Percentiles rank a stretch among this genome's conserved stretches.
phyloP scores from a whole-genome alignment of 2,797 vertebrate genomes.

The Neomorphus geoffroyi region DNA sequence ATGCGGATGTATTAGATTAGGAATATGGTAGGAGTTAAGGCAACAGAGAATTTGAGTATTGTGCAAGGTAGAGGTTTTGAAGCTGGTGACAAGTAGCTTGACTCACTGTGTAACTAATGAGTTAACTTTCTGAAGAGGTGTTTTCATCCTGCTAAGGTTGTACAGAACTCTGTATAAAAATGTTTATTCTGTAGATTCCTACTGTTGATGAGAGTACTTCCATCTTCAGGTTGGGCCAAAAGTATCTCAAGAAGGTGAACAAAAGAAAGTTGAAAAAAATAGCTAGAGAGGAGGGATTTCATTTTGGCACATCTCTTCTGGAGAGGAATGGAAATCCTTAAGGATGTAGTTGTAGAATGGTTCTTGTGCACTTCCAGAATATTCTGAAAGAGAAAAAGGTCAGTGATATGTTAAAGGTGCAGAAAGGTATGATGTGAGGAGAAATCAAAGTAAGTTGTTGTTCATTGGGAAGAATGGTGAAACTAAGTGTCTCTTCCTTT shows the following conservation, averaged over 20 bases:
- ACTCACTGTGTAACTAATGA: not conserved
- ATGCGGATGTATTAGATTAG: not conserved
- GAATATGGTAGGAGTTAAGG: not conserved
- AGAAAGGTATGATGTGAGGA: not conserved
- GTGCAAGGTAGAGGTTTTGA: not conserved
- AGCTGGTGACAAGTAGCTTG: not conserved
- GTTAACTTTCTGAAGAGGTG: not conserved
- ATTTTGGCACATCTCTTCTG: not conserved
- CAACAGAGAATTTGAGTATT: not conserved
- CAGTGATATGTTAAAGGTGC: not conserved
- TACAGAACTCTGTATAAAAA: not conserved
- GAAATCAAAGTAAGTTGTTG: not conserved
- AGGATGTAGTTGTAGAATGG: not conserved
- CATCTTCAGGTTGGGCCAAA: not conserved
- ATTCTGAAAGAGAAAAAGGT: not conserved
- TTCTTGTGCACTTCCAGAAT: not conserved
- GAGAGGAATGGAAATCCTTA: not conserved
- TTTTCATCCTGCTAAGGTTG: not conserved
- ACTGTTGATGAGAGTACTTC: not conserved
- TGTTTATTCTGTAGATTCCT: not conserved
- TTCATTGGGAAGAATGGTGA: not conserved
- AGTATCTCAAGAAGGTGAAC: not conserved
- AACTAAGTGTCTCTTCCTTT: not conserved
- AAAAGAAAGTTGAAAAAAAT: not conserved
- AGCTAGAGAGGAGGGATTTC: not conserved